Base-by-base conservation (phyloP, 2,888 invertebrate genomes). In the Ophion obscuratus region DNA sequence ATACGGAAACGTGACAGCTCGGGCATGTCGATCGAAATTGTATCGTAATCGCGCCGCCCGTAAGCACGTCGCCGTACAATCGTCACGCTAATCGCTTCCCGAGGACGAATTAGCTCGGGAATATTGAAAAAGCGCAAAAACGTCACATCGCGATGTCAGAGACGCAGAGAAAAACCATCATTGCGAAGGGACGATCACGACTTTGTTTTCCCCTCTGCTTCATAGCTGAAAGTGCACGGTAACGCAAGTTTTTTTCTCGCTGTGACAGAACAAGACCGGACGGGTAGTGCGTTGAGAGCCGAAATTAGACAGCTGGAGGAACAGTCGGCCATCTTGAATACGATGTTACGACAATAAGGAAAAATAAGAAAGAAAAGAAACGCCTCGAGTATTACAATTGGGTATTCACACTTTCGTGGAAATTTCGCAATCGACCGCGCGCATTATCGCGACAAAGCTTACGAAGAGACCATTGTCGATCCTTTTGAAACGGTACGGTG, bases 221-320 rank as follows among this genome's bases (percentile, higher is more conserved):
- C 10, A 53, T 64, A 10, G 76, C 17, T 24, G 24, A 76, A 67
- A 59, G 67, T 17, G 27, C 47, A 67, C 24, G 59, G 24, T 20
- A 36, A 36, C 57, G 59, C 4, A 44, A 40, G 31, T 24, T 24
- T 59, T 40, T 66, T 77, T 40, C 59, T 68, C 71, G 14, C 57
- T 75, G 73, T 86, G 87, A 87, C 88, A 87, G 87, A 85, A 76
- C 17, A 79, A 76, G 77, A 77, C 59, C 64, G 78, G 59, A 77
- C 81, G 73, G 78, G 24, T 74, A 78, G 40, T 27, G 57, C 64
- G 84, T 79, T 75, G 71, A 73, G 85, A 84, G 87, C 88, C 88
- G 89, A 91, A 91, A 91, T 90, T 89, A 91, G 92, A 93, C 91
- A 94, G 92, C 92, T 93, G 92, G 91, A 92, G 90, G 87, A 88